phyloP scores from a whole-genome alignment of 2,797 vertebrate genomes.

The Hippopotamyrus pictus region DNA sequence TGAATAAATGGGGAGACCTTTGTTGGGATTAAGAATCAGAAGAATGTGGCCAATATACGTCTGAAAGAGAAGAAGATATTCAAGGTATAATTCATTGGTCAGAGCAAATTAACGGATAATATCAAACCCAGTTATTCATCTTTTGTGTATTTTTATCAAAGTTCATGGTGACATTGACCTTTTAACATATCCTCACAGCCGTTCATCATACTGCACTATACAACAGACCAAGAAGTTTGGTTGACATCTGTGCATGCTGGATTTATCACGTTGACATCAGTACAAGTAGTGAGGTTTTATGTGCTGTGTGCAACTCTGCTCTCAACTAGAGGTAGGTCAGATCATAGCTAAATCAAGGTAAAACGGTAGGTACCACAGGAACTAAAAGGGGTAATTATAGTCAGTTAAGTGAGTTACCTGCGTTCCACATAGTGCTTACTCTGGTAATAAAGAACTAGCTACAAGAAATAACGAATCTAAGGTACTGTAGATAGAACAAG shows the following conservation, averaged over 20 bases:
- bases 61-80: constrained; percentile 51
- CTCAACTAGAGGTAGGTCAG: neutral
- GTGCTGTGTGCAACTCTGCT: neutral
- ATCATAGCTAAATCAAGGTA: neutral
- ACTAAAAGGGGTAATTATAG: neutral
- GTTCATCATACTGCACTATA: neutral
- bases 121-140: neutral
- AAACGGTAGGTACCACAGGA: neutral
- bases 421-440: neutral
- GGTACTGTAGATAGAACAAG: neutral
- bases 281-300: neutral
- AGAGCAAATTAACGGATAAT: neutral
- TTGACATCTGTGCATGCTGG: neutral
- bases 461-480: neutral
- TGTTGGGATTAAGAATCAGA: constrained; percentile 89
- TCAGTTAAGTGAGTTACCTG: neutral
- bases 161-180: neutral
- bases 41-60: constrained; percentile 91
- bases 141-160: neutral
- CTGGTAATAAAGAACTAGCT: neutral
- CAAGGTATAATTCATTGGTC: neutral
- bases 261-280: neutral
- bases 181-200: neutral
- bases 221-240: neutral
- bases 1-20: constrained; percentile 90